These are phyloP conservation scores for Norana najaformis DNA, from an alignment of 2,888 invertebrate genomes.

Conservation along the genomic window DNA sequence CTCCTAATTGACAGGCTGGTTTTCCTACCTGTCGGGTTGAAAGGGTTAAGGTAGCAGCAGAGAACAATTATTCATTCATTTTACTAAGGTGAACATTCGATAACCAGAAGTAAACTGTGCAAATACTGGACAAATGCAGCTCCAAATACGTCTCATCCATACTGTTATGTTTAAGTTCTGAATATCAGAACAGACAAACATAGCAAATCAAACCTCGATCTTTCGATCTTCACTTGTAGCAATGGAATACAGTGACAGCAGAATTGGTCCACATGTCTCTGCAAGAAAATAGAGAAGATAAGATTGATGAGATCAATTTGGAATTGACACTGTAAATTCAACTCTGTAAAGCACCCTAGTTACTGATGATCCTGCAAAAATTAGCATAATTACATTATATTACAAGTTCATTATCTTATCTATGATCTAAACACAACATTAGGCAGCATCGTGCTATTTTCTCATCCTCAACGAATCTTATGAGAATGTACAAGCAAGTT, in stretches of 20 bases:
- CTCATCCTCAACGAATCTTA: background rate
- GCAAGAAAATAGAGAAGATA: too few relatives aligned
- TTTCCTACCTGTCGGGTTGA: too few relatives aligned
- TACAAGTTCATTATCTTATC: background rate
- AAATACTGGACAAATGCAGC: background rate
- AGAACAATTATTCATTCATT: background rate
- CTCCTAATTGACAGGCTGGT: too few relatives aligned
- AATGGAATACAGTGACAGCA: constrained; percentile 53
- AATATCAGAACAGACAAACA: background rate
- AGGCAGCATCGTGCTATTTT: background rate
- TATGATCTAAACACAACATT: background rate
- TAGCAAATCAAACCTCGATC: constrained; percentile 49
- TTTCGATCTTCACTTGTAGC: constrained; percentile 51
- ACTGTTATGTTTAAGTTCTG: background rate
- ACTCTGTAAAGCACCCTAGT: too few relatives aligned
- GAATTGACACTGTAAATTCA: too few relatives aligned
- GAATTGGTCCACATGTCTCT: constrained; percentile 57
- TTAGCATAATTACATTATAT: too few relatives aligned
- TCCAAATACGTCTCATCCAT: background rate
- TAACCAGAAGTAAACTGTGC: background rate
- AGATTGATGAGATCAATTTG: too few relatives aligned
- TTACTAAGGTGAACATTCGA: background rate
- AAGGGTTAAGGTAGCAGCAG: background rate
- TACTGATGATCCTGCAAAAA: too few relatives aligned
- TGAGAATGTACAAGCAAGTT: background rate